Evolutionary conservation across 2,888 invertebrate species (phyloP), one percentile per base, ranked within the genome.

Genomic region (Cheilosia scutellata): DNA sequence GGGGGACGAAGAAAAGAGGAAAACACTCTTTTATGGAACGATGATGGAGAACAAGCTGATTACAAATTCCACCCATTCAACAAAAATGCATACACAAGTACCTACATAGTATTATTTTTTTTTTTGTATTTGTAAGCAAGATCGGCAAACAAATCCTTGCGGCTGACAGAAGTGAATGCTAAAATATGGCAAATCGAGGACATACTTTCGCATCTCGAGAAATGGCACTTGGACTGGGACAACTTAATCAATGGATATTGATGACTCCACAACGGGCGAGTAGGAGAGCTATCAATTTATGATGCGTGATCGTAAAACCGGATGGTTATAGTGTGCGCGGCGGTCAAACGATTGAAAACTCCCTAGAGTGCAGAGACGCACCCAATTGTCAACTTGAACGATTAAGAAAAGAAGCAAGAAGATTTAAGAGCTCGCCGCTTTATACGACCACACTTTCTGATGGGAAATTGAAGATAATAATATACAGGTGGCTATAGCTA

Each of bases 141-240:
- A 79, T 60, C 33, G 29, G 51, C 60, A 53, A 72, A 72, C 60
- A 74, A 80, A 80, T 80, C 80, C 74, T 68, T 80, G 74, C 62
- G 60, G 68, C 74, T 74, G 74, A 74, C 80, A 80, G 55, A 80
- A 80, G 80, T 80, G 80, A 75, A 82, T 82, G 80, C 68, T 40
- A 82, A 71, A 60, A 71, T 71, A 82, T 71, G 57, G 76, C 62
- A 57, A 76, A 82, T 71, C 76, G 71, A 76, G 58, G 82, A 71
- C 82, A 82, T 70, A 82, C 58, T 65, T 65, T 82, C 58, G 53
- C 44, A 65, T 37, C 49, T 31, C 7, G 29, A 40, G 40, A 65
- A 71, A 82, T 76, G 71, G 40, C 82, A 65, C 71, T 53, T 53
- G 65, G 76, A 70, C 75, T 44, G 31, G 58, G 75, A 82, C 76